Evolutionary conservation across 2,888 invertebrate species (phyloP).

Genomic region (Leucoptera coffeella): DNA sequence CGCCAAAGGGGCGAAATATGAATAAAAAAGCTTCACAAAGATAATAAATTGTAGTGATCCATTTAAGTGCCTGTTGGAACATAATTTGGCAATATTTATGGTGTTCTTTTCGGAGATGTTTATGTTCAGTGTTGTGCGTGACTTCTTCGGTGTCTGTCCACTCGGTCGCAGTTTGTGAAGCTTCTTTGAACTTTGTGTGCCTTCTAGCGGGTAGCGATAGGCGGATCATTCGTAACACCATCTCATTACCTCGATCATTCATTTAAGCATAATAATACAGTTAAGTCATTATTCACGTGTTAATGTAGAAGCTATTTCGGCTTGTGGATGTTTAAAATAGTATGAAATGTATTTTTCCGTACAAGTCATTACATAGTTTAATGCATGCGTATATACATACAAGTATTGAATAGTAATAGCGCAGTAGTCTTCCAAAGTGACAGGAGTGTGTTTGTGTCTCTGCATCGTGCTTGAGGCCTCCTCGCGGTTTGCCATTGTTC

Average conservation of each 20-base stretch:
- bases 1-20: no score
- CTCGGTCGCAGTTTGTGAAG: slow-evolving; percentile 45
- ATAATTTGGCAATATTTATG: slow-evolving; percentile 50
- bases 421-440: slow-evolving; percentile 53
- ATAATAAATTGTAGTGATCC: slow-evolving; percentile 52
- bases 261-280: slow-evolving; percentile 9
- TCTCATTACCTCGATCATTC: slow-evolving; percentile 20
- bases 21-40: slow-evolving; percentile 10
- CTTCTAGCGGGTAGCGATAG: slow-evolving; percentile 51
- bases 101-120: slow-evolving; percentile 28
- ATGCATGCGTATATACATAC: no score
- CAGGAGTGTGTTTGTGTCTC: no score
- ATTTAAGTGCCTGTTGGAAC: slow-evolving; percentile 52
- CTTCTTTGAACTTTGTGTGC: slow-evolving; percentile 53
- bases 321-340: slow-evolving; percentile 1
- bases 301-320: slow-evolving; percentile 11
- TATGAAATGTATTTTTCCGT: slow-evolving; percentile 20
- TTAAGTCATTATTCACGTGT: slow-evolving; percentile 9
- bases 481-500: slow-evolving; percentile 52
- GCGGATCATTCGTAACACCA: slow-evolving; percentile 38
- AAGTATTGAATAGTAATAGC: slow-evolving; percentile 37
- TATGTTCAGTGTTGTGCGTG: slow-evolving; percentile 31
- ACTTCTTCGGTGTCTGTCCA: no score
- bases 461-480: no score
- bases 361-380: slow-evolving; percentile 20